phyloP scores from a whole-genome alignment of 2,888 invertebrate species.

The Crossocerus cetratus region DNA sequence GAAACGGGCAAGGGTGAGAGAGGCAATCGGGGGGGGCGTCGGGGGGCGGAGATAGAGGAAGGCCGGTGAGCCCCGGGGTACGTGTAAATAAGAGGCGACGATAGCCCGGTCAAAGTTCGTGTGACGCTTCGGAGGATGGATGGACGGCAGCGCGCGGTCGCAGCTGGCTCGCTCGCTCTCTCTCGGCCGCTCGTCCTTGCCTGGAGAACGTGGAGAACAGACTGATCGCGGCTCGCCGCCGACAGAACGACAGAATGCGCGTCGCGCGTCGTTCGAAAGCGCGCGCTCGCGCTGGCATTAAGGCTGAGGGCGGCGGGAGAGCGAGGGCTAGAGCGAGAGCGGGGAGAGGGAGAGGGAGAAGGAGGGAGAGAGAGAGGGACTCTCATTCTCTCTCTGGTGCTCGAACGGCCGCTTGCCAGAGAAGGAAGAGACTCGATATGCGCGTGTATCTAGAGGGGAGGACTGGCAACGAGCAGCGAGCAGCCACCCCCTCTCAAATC shows the following conservation, averaged over 20 bases:
- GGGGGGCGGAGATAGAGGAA: background rate
- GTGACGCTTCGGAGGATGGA: constrained; percentile 34
- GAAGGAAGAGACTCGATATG: constrained; percentile 12
- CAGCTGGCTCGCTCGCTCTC: constrained; percentile 1
- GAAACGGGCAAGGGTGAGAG: background rate
- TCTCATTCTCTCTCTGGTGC: background rate
- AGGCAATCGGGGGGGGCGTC: background rate
- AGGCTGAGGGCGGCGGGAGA: constrained; percentile 33
- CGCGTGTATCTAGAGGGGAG: constrained; percentile 54
- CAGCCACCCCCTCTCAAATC: constrained; percentile 58
- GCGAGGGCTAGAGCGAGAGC: constrained; percentile 48
- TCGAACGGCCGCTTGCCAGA: no score
- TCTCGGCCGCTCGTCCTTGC: constrained; percentile 58
- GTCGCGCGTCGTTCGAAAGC: constrained; percentile 69
- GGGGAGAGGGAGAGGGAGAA: constrained; percentile 20
- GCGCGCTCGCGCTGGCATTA: constrained; percentile 67
- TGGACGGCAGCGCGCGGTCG: constrained; percentile 31
- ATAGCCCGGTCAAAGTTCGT: constrained; percentile 60
- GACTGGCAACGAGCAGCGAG: constrained; percentile 48
- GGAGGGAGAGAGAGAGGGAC: background rate
- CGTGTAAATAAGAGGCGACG: constrained; percentile 10
- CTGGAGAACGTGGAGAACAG: constrained; percentile 72
- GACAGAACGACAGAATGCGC: constrained; percentile 56
- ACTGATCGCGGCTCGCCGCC: constrained; percentile 66
- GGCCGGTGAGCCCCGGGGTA: background rate